Base-by-base conservation (phyloP, 2,113 vertebrate species). In the Telmatochromis sp. region DNA sequence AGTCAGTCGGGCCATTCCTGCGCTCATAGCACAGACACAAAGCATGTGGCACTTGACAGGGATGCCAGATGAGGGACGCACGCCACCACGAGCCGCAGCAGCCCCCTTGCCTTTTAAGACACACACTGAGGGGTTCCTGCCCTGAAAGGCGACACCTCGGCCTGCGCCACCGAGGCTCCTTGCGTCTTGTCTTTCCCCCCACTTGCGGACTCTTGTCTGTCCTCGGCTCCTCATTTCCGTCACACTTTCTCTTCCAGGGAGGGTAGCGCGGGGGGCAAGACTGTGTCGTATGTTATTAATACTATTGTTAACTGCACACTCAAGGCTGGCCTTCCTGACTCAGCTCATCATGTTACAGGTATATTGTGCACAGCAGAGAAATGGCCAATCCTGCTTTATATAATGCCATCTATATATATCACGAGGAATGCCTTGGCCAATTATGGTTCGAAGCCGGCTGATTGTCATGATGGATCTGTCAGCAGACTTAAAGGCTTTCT, bases 241-340 rank as follows among this genome's bases (percentile, higher is more conserved):
- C 91, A 90, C 91, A 92, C 93, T 93, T 91, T 93, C 90, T 89
- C 83, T 60, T 68, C 57, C 71, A 86, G 58, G 84, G 81, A 17
- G 65, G 40, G 21, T 11, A 14, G 35, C 5, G 10, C 2, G 5
- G 75, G 65, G 60, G 89, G 28, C 75, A 53, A 21, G 88, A 54
- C 83, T 68, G 85, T 75, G 92, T 91, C 89, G 80, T 80, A 80
- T 93, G 94, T 95, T 95, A 96, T 95, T 95, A 94, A 95, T 95
- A 95, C 94, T 92, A 95, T 95, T 95, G 95, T 95, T 95, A 95
- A 95, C 91, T 88, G 91, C 93, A 92, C 85, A 89, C 88, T 92
- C 93, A 94, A 95, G 94, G 95, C 88, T 95, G 92, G 23, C 83
- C 89, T 89, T 85, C 54, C 82, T 37, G 68, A 89, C 90, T 89